phyloP scores from a whole-genome alignment of 2,797 vertebrate species.

The Periophthalmus magnuspinnatus region DNA sequence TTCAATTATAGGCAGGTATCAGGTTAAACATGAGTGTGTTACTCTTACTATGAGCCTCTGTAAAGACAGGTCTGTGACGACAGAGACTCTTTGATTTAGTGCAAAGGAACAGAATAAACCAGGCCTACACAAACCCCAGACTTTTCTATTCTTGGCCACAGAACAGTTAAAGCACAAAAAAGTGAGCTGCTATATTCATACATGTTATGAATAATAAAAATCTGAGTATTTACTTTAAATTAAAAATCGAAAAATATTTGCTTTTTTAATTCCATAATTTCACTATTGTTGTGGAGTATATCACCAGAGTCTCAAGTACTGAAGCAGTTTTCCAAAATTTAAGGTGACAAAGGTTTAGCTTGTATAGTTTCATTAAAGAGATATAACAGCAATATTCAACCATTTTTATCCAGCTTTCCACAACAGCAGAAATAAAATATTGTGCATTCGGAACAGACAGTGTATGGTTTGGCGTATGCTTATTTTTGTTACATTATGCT shows the following conservation, averaged over 20 bases:
- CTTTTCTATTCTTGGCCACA: not conserved
- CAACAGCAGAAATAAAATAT: not conserved
- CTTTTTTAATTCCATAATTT: no score
- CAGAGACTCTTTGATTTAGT: no score
- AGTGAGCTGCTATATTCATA: no score
- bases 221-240: no score
- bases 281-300: not conserved
- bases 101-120: not conserved
- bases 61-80: no score
- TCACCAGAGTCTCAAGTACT: not conserved
- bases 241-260: no score
- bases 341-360: not conserved
- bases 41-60: not conserved
- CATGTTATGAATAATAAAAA: no score
- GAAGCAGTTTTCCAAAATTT: not conserved
- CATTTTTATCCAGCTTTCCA: no score
- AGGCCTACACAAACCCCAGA: not conserved
- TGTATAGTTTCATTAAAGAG: not conserved
- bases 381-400: not conserved
- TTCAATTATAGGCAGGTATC: slow-evolving; percentile 30
- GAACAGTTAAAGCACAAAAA: not conserved
- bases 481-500: no score
- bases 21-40: not conserved
- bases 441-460: no score
- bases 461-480: no score